Evolutionary conservation across 2,888 invertebrate species (phyloP).

Genomic region (Hemicrepidius hirtus): DNA sequence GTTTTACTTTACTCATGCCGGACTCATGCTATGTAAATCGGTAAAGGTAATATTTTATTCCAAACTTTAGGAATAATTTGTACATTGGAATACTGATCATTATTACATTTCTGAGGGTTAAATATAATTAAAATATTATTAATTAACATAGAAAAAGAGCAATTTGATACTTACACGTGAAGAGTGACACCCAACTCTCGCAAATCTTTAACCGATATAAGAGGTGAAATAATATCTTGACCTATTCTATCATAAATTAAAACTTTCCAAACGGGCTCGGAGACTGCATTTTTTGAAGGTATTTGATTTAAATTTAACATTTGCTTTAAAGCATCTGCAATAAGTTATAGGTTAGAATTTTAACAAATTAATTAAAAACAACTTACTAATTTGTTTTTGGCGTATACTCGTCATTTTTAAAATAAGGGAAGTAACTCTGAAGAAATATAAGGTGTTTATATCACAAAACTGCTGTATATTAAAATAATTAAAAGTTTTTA

Average conservation of each 20-base stretch:
- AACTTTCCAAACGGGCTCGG: constrained; percentile 97
- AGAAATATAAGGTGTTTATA: neutral
- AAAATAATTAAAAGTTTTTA: neutral
- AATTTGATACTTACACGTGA: constrained; percentile 92
- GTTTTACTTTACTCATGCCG: no score
- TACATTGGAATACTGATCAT: no score
- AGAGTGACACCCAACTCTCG: constrained; percentile 97
- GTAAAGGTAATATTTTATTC: no score
- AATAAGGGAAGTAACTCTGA: neutral
- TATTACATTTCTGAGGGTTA: no score
- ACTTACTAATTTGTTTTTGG: constrained; percentile 83
- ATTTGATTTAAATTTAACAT: constrained; percentile 96
- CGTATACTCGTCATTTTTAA: constrained; percentile 79
- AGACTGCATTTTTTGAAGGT: constrained; percentile 81
- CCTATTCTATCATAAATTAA: constrained; percentile 96
- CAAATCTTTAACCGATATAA: constrained; percentile 96
- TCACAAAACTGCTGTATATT: neutral
- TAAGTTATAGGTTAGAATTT: constrained; percentile 35
- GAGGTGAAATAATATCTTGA: constrained; percentile 98
- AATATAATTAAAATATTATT: no score
- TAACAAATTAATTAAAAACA: constrained; percentile 13
- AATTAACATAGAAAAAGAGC: no score
- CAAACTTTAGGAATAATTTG: no score
- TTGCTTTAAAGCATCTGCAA: constrained; percentile 90
- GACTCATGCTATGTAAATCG: no score